Evolutionary conservation across 2,888 invertebrate species (phyloP), one percentile per base, ranked within the genome.

Genomic region (Cryptocephalus primarius): DNA sequence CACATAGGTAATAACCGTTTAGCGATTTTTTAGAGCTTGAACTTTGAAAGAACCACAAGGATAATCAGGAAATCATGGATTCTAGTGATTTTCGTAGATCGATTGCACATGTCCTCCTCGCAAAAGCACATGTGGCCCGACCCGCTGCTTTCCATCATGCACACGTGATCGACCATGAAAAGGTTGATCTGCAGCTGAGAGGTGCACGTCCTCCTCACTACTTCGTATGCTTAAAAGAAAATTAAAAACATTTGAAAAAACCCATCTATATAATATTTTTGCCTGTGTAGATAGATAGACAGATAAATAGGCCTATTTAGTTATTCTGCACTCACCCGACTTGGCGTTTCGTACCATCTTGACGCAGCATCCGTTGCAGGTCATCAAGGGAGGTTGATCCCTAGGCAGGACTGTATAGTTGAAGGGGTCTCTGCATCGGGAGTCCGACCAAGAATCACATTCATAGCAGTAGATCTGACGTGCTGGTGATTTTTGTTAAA

Each of bases 111-210:
- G 77, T 93, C 91, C 78, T 91, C 91, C 79, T 93, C 92, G 79
- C 93, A 93, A 82, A 93, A 93, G 79, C 92, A 93, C 92, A 93
- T 93, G 82, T 91, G 91, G 75, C 93, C 93, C 71, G 85, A 90
- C 77, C 92, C 91, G 79, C 89, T 89, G 83, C 92, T 90, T 85
- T 93, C 93, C 85, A 89, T 88, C 92, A 93, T 93, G 84, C 93
- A 93, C 77, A 93, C 93, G 79, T 93, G 93, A 75, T 93, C 93
- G 72, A 93, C 93, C 91, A 93, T 92, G 79, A 93, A 93, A 66
- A 93, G 79, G 75, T 93, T 93, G 75, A 93, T 93, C 74, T 91
- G 90, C 56, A 93, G 80, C 68, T 92, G 89, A 53, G 90, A 87
- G 48, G 92, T 93, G 74, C 93, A 93, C 60, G 92, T 92, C 60